A percentile compares a stretch with the other conserved stretches of the same genome.
These are phyloP conservation scores for Sebastiscus albofasciatus DNA, from an alignment of 2,797 vertebrate species.

Conservation along the genomic window DNA sequence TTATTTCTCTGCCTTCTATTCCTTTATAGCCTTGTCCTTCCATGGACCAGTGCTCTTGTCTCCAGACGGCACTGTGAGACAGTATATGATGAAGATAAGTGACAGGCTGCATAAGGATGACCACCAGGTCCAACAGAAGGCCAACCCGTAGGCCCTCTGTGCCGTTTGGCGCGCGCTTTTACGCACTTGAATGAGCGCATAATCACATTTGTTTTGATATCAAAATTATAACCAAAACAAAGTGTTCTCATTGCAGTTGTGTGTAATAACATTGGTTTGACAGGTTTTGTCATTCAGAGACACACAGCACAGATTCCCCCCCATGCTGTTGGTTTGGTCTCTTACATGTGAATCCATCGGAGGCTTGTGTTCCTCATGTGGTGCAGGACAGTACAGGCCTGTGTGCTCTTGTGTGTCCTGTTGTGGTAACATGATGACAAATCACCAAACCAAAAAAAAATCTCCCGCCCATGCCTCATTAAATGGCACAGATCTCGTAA, in stretches of 20 bases:
- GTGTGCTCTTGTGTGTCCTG: constrained; percentile 55
- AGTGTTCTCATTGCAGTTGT: background rate
- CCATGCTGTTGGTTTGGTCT: background rate
- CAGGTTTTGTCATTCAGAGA: background rate
- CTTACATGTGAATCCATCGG: background rate
- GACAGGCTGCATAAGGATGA: background rate
- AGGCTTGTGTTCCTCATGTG: background rate
- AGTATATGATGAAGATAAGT: background rate
- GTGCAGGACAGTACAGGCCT: background rate
- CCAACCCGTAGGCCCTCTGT: background rate
- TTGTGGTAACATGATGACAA: constrained; percentile 64
- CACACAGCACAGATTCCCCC: background rate
- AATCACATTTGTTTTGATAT: background rate
- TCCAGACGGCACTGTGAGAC: background rate
- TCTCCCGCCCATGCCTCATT: constrained; percentile 50
- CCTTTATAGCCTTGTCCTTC: background rate
- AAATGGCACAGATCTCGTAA: constrained; percentile 53
- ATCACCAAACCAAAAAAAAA: constrained; percentile 33
- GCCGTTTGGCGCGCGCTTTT: constrained; percentile 16
- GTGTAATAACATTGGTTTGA: background rate
- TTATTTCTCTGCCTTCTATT: background rate
- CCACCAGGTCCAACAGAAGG: background rate
- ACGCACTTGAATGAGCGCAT: background rate
- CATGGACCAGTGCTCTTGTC: background rate
- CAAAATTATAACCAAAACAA: background rate